phyloP scores from a whole-genome alignment of 1,140 invertebrate species.

The Nautilus pompilius region DNA sequence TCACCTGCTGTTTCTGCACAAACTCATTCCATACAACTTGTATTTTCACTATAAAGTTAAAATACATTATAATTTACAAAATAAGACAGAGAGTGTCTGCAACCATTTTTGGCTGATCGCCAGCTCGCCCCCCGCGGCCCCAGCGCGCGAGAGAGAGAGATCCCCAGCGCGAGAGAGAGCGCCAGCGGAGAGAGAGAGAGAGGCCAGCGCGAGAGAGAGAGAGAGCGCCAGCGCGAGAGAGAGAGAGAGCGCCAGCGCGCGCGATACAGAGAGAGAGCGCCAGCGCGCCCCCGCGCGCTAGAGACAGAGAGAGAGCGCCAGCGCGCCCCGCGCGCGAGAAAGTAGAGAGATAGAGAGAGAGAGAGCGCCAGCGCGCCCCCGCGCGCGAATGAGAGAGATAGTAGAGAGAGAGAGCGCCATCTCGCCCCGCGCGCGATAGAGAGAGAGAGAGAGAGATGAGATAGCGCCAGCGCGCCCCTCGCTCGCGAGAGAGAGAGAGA shows the following conservation, averaged over 20 bases:
- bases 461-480: too few species aligned
- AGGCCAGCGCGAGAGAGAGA: neutral
- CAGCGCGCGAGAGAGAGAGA: neutral
- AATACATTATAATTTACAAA: too few species aligned
- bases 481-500: too few species aligned
- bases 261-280: neutral
- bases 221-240: conserved; percentile 6
- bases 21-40: too few species aligned
- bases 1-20: too few species aligned
- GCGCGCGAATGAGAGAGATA: conserved; percentile 5
- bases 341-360: neutral
- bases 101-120: neutral
- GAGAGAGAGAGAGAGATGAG: too few species aligned
- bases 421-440: too few species aligned
- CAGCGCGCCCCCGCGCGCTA: neutral
- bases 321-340: neutral
- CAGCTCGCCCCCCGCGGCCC: neutral
- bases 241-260: neutral
- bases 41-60: too few species aligned
- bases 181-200: neutral
- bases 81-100: neutral
- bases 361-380: neutral
- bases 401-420: conserved; percentile 10
- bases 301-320: neutral
- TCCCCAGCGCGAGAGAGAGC: neutral